Conservation (phyloP, 2,797 vertebrate genomes). For the Pseudomugil tenellus region DNA sequence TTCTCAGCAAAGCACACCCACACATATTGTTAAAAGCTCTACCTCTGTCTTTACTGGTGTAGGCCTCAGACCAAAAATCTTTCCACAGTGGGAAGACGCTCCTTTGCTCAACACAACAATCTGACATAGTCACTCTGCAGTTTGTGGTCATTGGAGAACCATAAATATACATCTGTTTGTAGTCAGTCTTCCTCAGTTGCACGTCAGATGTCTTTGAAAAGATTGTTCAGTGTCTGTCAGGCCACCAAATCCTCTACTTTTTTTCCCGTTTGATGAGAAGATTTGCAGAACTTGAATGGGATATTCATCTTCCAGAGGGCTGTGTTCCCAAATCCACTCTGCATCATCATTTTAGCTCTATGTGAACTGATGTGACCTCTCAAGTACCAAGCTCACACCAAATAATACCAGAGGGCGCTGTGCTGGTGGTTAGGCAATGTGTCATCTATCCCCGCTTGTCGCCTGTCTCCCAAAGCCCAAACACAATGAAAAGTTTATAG, state of each 20-base stretch:
- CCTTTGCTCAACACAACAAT: constrained; percentile 44
- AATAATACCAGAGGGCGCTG: constrained; percentile 45
- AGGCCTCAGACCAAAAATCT: constrained; percentile 24
- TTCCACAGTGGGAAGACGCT: constrained; percentile 44
- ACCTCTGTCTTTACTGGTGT: constrained; percentile 44
- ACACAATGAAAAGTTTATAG: constrained; percentile 77
- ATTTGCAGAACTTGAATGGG: constrained; percentile 13
- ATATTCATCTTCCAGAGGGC: constrained; percentile 14
- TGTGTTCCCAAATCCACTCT: constrained; percentile 10
- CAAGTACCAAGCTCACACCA: constrained; percentile 17
- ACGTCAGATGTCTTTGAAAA: constrained; percentile 11
- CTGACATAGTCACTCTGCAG: constrained; percentile 39
- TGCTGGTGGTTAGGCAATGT: constrained; percentile 36
- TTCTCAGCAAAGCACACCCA: constrained; percentile 26
- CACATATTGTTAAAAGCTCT: constrained; percentile 37
- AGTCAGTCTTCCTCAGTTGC: constrained; percentile 15
- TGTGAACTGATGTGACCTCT: constrained; percentile 60
- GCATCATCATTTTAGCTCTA: constrained; percentile 5
- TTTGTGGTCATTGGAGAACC: constrained; percentile 48
- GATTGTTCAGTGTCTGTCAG: constrained; percentile 14
- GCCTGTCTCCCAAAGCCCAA: constrained; percentile 50
- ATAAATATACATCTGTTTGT: constrained; percentile 48
- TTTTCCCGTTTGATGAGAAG: constrained; percentile 16
- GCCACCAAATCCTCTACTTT: not conserved
- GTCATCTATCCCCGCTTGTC: constrained; percentile 52